Base-by-base conservation (phyloP, 2,888 invertebrate species). In the Maniola hyperantus region DNA sequence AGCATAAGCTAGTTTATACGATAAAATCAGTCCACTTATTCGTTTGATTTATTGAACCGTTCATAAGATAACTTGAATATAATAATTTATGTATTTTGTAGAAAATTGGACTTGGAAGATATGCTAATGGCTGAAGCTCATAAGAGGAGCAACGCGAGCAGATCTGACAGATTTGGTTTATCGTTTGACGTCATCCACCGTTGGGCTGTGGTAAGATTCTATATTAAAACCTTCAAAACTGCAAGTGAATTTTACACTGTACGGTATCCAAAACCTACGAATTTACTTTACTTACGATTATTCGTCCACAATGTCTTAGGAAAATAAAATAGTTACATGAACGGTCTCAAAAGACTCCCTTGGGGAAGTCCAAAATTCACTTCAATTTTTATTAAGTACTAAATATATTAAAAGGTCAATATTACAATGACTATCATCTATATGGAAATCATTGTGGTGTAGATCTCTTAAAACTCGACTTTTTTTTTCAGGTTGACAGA, bases 61-160 rank as follows among this genome's bases (percentile, higher is more conserved):
- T n/a, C n/a, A n/a, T n/a, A n/a, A n/a, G n/a, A n/a, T n/a, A n/a
- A n/a, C n/a, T n/a, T n/a, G n/a, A n/a, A n/a, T n/a, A n/a, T n/a
- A n/a, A n/a, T n/a, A n/a, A n/a, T n/a, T n/a, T 42, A 33, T 26
- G 42, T 42, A 0, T n/a, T 34, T 60, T 66, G 20, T 73, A 86
- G 86, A 34, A 71, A 82, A 8, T 65, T 86, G n/a, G 83, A 85
- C 2, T 59, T 82, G 13, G 86, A 86, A 77, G 83, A 85, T n/a
- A 65, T 72, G 46, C 60, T 83, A 1, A 68, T 83, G 2, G 64
- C 68, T 0, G 73, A 77, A 36, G 78, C 79, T 0, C 65, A 75
- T 5, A 74, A 50, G 36, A 79, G 72, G 33, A 76, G 68, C 34
- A 71, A 59, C 36, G 79, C 77, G 10, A 69, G 72, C 0, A 76